Percentiles rank a stretch among this genome's conserved stretches.
Evolutionary conservation across 2,888 invertebrate species (phyloP).

Genomic region (Acleris sparsana): DNA sequence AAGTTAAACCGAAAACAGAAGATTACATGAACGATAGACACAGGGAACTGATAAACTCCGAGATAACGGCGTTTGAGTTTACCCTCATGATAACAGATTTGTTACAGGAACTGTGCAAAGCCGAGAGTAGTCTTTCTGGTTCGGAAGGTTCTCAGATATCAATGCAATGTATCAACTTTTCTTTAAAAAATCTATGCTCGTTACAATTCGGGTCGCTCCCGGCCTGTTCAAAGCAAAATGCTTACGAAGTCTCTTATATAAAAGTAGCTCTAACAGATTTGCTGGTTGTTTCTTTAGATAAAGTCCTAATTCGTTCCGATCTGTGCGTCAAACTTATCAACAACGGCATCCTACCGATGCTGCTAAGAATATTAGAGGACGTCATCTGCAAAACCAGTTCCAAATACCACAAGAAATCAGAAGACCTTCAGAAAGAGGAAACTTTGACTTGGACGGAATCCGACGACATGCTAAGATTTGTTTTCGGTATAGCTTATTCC

Average conservation of each 20-base stretch:
- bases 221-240: constrained; percentile 52
- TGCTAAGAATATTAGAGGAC: constrained; percentile 83
- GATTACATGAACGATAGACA: constrained; percentile 82
- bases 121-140: constrained; percentile 77
- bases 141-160: constrained; percentile 82
- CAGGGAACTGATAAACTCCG: constrained; percentile 76
- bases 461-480: constrained; percentile 81
- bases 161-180: constrained; percentile 84
- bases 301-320: constrained; percentile 78
- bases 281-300: constrained; percentile 82
- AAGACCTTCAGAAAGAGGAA: constrained; percentile 53
- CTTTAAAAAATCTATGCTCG: constrained; percentile 83
- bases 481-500: constrained; percentile 84
- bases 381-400: constrained; percentile 68
- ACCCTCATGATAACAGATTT: constrained; percentile 83
- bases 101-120: constrained; percentile 79
- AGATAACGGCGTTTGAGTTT: constrained; percentile 82
- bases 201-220: constrained; percentile 83
- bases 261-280: constrained; percentile 84
- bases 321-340: constrained; percentile 83
- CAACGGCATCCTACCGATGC: constrained; percentile 85
- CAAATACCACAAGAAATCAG: constrained; percentile 52
- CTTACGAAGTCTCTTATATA: constrained; percentile 70
- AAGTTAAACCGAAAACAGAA: constrained; percentile 73
- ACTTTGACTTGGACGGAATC: constrained; percentile 67